Base-by-base conservation (phyloP, 2,888 invertebrate species). In the Junonia oenone region DNA sequence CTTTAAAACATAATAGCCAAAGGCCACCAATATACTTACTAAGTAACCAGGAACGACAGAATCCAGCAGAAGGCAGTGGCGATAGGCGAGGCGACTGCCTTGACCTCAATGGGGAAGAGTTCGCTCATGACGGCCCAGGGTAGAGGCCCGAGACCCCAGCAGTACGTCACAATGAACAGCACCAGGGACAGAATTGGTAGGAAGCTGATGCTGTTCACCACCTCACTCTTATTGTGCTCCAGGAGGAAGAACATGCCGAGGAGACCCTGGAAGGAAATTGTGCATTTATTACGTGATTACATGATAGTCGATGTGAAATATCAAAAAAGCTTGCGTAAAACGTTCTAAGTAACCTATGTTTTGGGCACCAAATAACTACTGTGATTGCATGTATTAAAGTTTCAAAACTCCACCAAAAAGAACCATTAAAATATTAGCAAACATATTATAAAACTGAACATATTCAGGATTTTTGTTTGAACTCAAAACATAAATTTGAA, bases 71-170 rank as follows among this genome's bases (percentile, higher is more conserved):
- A 91, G 11, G 94, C 93, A 0, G 97, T 94, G 0, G 95, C 95
- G 1, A 96, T 89, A 0, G 95, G 93, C 0, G 95, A 93, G 0
- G 95, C 95, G n/a, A 92, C 85, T 0, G 95, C 93, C 78, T 95
- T 95, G 0, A 96, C 94, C 64, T 95, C 94, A 0, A 94, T 85
- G 19, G 97, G 94, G 77, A 97, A 94, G 78, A 97, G 91, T 77
- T 97, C 97, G 0, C 95, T 94, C 91, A 96, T 92, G 26, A 96
- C 93, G 0, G 95, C 94, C 96, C 96, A 96, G 0, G 96, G 95
- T 26, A 96, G 76, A 0, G 96, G 94, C 1, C 98, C 96, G 58
- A 94, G 93, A 0, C 93, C 96, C 69, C 93, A 87, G 78, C 95
- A 94, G 83, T 96, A 96, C 0, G 94, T 92, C 46, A 93, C 83